Base-by-base conservation (phyloP, 2,113 vertebrate genomes). In the Festucalex cinctus region DNA sequence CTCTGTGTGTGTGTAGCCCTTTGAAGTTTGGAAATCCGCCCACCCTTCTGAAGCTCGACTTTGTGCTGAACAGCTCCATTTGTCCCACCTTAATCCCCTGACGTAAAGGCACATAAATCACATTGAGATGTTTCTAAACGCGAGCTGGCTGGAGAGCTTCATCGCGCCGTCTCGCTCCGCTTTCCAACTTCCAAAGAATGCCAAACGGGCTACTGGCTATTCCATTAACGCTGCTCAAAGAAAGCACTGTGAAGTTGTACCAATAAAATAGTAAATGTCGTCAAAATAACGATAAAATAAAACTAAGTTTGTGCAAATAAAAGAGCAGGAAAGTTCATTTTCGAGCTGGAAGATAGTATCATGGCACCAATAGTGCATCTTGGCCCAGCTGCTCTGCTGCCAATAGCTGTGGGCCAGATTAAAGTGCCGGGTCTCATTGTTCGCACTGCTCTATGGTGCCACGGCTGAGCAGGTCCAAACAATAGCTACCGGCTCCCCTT, bases 391-490 rank as follows among this genome's bases (percentile, higher is more conserved):
- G 66, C 70, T 77, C 78, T 81, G n/a, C 78, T 61, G 70, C 76
- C 71, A 36, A 62, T 68, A 83, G 83, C 73, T 80, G 68, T 71
- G 71, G 70, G 71, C 61, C 79, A 91, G 88, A 90, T 92, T 89
- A 92, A 90, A 91, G 86, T 78, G 80, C 82, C 61, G 64, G 70
- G 70, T 73, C 43, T 66, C 85, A 86, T 90, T 92, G 88, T 85
- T 92, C 84, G 83, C 81, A 82, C 81, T 80, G 76, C 84, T 83
- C 83, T 49, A 80, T 77, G 88, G 87, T 81, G 85, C 83, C 86
- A 90, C 77, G 91, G 87, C 82, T 90, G 90, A 92, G 75, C 84
- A 83, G 87, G 66, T 87, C 87, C 78, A 59, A 70, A 91, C 87
- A 91, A 91, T 88, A 84, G 77, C 66, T 74, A 85, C 81, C 84